Evolutionary conservation across 2,888 invertebrate species (phyloP).

Genomic region (Hermodice carunculata): DNA sequence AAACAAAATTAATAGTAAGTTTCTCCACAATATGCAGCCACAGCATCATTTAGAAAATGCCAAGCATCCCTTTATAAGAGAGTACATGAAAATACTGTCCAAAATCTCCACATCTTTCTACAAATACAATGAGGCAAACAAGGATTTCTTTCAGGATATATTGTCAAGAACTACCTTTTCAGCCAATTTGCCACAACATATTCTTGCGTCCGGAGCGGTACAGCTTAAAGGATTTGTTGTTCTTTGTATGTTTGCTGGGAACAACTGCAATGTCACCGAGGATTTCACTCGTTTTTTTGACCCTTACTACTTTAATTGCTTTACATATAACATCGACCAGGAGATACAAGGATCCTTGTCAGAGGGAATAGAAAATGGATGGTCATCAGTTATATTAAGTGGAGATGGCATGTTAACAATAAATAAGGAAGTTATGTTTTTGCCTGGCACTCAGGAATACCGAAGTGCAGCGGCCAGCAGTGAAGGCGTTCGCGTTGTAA

Average conservation of each 20-base stretch:
- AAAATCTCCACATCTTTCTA: slow-evolving; percentile 36
- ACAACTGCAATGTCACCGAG: slow-evolving; percentile 27
- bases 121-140: slow-evolving; percentile 34
- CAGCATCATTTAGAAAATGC: slow-evolving; percentile 35
- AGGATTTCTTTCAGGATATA: slow-evolving; percentile 39
- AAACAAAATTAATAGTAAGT: slow-evolving; percentile 37
- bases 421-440: slow-evolving; percentile 34
- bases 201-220: slow-evolving; percentile 33
- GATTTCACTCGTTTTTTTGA: slow-evolving; percentile 39
- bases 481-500: slow-evolving; percentile 43
- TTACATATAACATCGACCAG: slow-evolving; percentile 35
- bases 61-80: slow-evolving; percentile 28
- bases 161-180: slow-evolving; percentile 43
- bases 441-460: slow-evolving; percentile 42
- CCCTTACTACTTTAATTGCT: slow-evolving; percentile 45
- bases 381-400: slow-evolving; percentile 40
- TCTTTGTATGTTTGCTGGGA: slow-evolving; percentile 37
- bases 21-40: slow-evolving; percentile 28
- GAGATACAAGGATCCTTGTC: slow-evolving; percentile 21
- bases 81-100: slow-evolving; percentile 39
- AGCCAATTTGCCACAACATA: slow-evolving; percentile 34
- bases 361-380: slow-evolving; percentile 46
- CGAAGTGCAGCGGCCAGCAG: slow-evolving; percentile 35
- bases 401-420: slow-evolving; percentile 41
- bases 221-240: slow-evolving; percentile 39